A percentile compares a stretch with the other conserved stretches of the same genome.
phyloP scores from a whole-genome alignment of 2,888 invertebrate species.

The Catocala sponsa region DNA sequence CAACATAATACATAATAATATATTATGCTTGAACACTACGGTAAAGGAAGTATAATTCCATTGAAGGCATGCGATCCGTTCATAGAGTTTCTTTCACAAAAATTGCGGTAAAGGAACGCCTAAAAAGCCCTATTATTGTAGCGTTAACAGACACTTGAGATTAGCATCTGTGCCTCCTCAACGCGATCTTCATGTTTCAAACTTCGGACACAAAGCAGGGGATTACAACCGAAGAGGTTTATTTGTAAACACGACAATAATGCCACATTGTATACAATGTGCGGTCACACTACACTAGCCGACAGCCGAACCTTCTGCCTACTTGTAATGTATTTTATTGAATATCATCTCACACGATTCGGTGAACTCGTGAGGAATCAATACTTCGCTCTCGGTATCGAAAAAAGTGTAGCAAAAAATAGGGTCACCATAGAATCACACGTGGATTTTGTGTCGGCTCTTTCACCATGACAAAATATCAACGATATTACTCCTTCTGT shows the following conservation, averaged over 20 bases:
- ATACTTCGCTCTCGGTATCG: constrained; percentile 54
- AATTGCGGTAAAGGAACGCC: constrained; percentile 74
- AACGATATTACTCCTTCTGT: constrained; percentile 18
- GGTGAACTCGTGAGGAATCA: constrained; percentile 75
- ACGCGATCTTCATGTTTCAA: constrained; percentile 78
- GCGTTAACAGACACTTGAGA: constrained; percentile 88
- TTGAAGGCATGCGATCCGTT: constrained; percentile 71
- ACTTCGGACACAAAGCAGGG: constrained; percentile 71
- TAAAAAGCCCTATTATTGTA: constrained; percentile 82
- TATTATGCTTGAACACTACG: constrained; percentile 43
- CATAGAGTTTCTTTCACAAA: constrained; percentile 70
- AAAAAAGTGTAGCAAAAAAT: constrained; percentile 58
- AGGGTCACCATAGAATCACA: constrained; percentile 43
- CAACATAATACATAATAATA: constrained; percentile 41
- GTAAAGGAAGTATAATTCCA: constrained; percentile 77
- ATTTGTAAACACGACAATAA: constrained; percentile 87
- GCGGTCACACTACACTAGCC: constrained; percentile 69
- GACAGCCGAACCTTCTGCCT: constrained; percentile 59
- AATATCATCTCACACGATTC: constrained; percentile 81
- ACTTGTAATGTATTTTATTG: constrained; percentile 80
- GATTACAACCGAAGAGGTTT: constrained; percentile 85
- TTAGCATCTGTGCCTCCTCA: constrained; percentile 85
- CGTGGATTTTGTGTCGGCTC: constrained; percentile 30
- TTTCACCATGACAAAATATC: constrained; percentile 7
- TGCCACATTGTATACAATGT: constrained; percentile 69